A percentile compares a stretch with the other conserved stretches of the same genome.
Evolutionary conservation across 2,797 vertebrate genomes (phyloP).

Genomic region (Phalanger gymnotis): DNA sequence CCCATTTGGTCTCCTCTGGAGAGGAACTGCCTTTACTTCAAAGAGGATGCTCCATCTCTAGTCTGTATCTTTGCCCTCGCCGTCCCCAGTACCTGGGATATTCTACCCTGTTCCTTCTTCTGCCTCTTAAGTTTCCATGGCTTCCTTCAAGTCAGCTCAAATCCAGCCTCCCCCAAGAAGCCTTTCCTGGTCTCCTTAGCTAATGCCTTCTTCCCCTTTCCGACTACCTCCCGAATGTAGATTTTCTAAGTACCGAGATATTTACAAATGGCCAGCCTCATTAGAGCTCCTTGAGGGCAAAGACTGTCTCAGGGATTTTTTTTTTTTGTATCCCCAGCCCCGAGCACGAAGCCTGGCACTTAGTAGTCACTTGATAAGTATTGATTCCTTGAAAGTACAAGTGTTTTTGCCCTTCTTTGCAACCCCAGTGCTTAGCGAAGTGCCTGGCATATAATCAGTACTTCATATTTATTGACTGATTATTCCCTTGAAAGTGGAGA

Average conservation of each 20-base stretch:
- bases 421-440: no score
- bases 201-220: background rate
- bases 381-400: no score
- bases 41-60: background rate
- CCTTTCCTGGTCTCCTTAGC: background rate
- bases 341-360: no score
- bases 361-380: no score
- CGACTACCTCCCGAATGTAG: background rate
- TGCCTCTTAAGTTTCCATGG: no score
- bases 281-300: background rate
- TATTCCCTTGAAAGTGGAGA: background rate
- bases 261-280: background rate
- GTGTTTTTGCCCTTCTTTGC: no score
- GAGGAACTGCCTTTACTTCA: background rate
- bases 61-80: background rate
- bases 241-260: background rate
- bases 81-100: background rate
- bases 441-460: no score
- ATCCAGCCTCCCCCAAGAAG: background rate
- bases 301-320: background rate
- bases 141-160: background rate
- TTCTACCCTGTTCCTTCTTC: background rate
- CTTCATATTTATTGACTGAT: no score
- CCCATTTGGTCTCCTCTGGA: background rate
- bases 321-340: no score